A percentile compares a stretch with the other conserved stretches of the same genome.
These are phyloP conservation scores for Anoplopoma fimbria DNA, from an alignment of 2,113 vertebrate species.

Conservation along the genomic window DNA sequence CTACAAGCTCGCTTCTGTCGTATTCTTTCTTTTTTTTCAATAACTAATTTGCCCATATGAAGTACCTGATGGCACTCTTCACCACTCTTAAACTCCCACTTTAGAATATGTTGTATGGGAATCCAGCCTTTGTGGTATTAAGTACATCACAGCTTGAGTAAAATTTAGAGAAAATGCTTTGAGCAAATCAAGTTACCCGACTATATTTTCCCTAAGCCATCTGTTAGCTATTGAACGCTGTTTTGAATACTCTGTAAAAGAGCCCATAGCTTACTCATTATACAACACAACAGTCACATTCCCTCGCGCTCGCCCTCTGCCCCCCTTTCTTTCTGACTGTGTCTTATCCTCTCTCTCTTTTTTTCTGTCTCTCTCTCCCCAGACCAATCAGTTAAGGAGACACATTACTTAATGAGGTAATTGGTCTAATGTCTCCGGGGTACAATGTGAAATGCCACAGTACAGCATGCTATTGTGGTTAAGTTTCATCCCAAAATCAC, in stretches of 20 bases:
- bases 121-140: slow-evolving; percentile 43
- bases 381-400: slow-evolving; percentile 73
- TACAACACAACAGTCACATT: slow-evolving; percentile 57
- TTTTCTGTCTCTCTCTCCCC: slow-evolving; percentile 54
- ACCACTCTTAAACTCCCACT: slow-evolving; percentile 26
- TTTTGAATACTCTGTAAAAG: slow-evolving; percentile 69
- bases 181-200: slow-evolving; percentile 67
- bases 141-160: slow-evolving; percentile 55
- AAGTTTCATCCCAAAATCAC: slow-evolving; percentile 51
- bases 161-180: slow-evolving; percentile 69
- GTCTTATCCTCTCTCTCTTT: slow-evolving; percentile 38
- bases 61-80: slow-evolving; percentile 43
- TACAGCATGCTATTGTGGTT: slow-evolving; percentile 55
- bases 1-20: background rate
- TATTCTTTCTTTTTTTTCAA: slow-evolving; percentile 40
- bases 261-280: slow-evolving; percentile 61
- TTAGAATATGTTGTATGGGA: slow-evolving; percentile 44
- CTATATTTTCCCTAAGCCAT: slow-evolving; percentile 62
- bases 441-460: slow-evolving; percentile 68
- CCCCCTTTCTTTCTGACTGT: slow-evolving; percentile 27
- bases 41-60: slow-evolving; percentile 40
- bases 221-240: slow-evolving; percentile 74
- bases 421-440: slow-evolving; percentile 73
- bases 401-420: slow-evolving; percentile 77
- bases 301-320: slow-evolving; percentile 14